phyloP scores from a whole-genome alignment of 2,888 invertebrate genomes.

The Zhuqinia jingwanae region DNA sequence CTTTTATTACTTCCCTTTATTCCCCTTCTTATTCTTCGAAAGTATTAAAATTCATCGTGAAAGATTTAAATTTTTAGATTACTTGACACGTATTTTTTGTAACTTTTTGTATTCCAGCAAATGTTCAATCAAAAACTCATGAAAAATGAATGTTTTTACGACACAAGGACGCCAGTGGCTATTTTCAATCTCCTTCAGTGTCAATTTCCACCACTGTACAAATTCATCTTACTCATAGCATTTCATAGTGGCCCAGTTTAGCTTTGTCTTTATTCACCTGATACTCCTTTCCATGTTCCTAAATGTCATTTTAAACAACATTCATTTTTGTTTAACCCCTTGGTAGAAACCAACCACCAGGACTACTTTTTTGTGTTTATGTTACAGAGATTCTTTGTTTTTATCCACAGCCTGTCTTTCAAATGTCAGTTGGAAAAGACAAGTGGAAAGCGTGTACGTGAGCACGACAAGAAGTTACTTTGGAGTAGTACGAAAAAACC shows the following conservation, averaged over 20 bases:
- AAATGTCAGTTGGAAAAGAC: neutral
- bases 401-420: conserved; percentile 21
- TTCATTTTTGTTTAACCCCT: too few relatives aligned
- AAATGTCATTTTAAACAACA: too few relatives aligned
- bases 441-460: neutral
- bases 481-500: neutral
- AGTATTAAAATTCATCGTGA: too few relatives aligned
- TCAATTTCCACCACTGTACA: too few relatives aligned
- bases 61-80: too few relatives aligned
- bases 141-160: conserved; percentile 23
- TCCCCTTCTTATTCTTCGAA: neutral
- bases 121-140: neutral
- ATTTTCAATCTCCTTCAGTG: too few relatives aligned
- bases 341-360: too few relatives aligned
- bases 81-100: too few relatives aligned
- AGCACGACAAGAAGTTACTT: conserved; percentile 1
- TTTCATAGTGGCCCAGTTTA: neutral
- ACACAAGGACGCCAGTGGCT: too few relatives aligned
- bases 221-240: too few relatives aligned
- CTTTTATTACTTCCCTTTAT: neutral
- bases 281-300: too few relatives aligned
- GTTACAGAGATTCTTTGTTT: neutral
- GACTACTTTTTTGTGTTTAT: neutral
- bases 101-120: neutral
- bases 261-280: too few relatives aligned